Percentiles rank a stretch among this genome's conserved stretches.
These are phyloP conservation scores for Dolichoris vasculosae DNA, from an alignment of 1,140 invertebrate species.

Conservation along the genomic window DNA sequence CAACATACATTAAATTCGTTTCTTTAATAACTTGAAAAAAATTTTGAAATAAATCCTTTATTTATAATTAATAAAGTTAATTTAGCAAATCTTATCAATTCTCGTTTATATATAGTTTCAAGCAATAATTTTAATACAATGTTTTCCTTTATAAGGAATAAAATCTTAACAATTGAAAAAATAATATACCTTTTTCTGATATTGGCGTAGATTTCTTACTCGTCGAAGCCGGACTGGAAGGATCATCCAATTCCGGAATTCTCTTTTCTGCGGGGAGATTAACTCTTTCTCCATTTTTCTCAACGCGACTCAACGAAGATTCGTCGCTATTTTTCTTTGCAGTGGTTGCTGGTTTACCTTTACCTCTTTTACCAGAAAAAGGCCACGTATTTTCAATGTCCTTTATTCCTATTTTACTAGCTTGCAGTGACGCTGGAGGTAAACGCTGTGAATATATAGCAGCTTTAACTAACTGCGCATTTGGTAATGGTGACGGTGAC, in stretches of 20 bases:
- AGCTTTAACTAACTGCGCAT: constrained; percentile 67
- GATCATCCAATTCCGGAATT: constrained; percentile 42
- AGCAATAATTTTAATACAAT: too few relatives aligned
- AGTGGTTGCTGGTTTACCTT: neutral
- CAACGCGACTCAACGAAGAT: neutral
- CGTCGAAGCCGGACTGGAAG: constrained; percentile 3
- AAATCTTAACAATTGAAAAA: neutral
- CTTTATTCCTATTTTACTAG: constrained; percentile 64
- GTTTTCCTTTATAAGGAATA: too few relatives aligned
- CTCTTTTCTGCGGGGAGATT: constrained; percentile 25
- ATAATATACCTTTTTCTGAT: constrained; percentile 41
- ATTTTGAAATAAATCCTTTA: too few relatives aligned
- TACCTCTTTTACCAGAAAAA: constrained; percentile 20
- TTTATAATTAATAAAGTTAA: too few relatives aligned
- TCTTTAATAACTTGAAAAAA: too few relatives aligned
- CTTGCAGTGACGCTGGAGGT: constrained; percentile 64
- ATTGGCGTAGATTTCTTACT: neutral
- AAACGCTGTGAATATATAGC: constrained; percentile 64
- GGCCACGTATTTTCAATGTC: constrained; percentile 55
- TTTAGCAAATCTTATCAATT: too few relatives aligned
- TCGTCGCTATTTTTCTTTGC: constrained; percentile 4
- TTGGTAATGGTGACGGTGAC: constrained; percentile 59
- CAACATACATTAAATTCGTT: too few relatives aligned
- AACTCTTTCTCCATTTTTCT: neutral
- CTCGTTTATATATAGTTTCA: too few relatives aligned